A percentile compares a stretch with the other conserved stretches of the same genome.
Evolutionary conservation across 2,888 invertebrate species (phyloP).

Genomic region (Prenolepis imparis): DNA sequence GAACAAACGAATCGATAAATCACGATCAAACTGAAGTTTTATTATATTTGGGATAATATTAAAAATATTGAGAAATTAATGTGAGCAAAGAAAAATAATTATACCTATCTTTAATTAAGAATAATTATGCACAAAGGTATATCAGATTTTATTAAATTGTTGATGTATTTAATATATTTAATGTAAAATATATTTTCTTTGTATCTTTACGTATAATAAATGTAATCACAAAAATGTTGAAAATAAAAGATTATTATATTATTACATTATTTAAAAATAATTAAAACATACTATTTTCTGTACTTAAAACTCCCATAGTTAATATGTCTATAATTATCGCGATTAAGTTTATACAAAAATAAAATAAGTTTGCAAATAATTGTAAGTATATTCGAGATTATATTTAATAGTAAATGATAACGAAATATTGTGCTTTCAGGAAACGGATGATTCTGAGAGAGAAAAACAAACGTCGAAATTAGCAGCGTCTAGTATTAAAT

Average conservation of each 20-base stretch:
- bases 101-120: not conserved
- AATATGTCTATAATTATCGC: not conserved
- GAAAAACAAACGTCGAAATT: not conserved
- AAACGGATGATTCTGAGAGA: not conserved
- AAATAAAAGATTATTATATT: not conserved
- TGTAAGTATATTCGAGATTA: not conserved
- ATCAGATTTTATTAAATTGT: not conserved
- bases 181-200: conserved; percentile 5
- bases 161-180: conserved; percentile 8
- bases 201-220: not conserved
- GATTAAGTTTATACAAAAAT: not conserved
- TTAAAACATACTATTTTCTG: not conserved
- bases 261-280: not conserved
- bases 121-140: not conserved
- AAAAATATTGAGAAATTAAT: not conserved
- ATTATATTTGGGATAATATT: not conserved
- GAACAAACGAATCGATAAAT: conserved; percentile 5
- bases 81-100: not conserved
- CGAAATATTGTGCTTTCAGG: not conserved
- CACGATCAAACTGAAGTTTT: not conserved
- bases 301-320: not conserved
- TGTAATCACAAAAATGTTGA: not conserved
- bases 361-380: not conserved
- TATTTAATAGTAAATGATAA: not conserved
- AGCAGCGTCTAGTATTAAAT: not conserved